These are phyloP conservation scores for Mastomys natalensis DNA, from an alignment of 2,113 vertebrate species.

Conservation along the genomic window DNA sequence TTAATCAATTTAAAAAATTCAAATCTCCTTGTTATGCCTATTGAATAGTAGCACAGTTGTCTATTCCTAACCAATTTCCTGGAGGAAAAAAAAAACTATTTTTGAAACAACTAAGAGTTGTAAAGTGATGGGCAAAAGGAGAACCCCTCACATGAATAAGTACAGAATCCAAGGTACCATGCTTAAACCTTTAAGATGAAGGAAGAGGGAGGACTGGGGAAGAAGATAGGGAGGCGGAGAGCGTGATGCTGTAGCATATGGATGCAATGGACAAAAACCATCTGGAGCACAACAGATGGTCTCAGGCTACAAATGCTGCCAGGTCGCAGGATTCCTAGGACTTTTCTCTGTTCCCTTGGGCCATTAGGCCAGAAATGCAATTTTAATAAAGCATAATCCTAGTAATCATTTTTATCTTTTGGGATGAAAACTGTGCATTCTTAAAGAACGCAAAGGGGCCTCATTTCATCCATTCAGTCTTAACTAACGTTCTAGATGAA, in stretches of 20 bases:
- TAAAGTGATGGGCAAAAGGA: neutral
- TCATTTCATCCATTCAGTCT: neutral
- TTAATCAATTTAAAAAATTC: neutral
- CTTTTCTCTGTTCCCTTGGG: constrained; percentile 42
- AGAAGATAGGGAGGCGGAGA: neutral
- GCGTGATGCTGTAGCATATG: neutral
- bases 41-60: neutral
- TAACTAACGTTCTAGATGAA: constrained; percentile 31
- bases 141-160: neutral
- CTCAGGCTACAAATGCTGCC: neutral
- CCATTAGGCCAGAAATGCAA: constrained; percentile 18
- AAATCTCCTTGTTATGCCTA: neutral
- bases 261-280: constrained; percentile 41
- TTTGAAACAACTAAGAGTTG: neutral
- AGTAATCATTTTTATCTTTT: constrained; percentile 35
- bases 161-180: neutral
- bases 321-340: constrained; percentile 55
- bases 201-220: neutral
- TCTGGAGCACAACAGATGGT: constrained; percentile 47
- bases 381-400: constrained; percentile 27
- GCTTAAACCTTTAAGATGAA: neutral
- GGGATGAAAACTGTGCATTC: constrained; percentile 24
- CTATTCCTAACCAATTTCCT: constrained; percentile 23
- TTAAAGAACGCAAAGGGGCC: constrained; percentile 5
- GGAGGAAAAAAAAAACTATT: neutral